These are phyloP conservation scores for Meiosimyza platycephala DNA, from an alignment of 2,888 invertebrate genomes.

Conservation along the genomic window DNA sequence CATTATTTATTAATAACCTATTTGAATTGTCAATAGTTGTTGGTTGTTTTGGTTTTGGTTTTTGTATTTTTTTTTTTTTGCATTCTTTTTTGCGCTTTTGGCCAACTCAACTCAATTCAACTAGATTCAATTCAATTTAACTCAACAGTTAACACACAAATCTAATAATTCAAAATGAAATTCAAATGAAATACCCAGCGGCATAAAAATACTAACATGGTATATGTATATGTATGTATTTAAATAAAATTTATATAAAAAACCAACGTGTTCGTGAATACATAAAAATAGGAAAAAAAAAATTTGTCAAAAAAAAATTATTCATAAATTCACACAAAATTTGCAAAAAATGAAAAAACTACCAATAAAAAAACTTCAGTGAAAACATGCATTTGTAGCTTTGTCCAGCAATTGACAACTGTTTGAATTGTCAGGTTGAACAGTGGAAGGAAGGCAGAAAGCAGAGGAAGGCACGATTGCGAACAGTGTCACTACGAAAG, in stretches of 20 bases:
- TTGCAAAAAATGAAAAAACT: background rate
- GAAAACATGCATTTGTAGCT: too few relatives aligned
- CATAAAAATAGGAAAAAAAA: constrained; percentile 8
- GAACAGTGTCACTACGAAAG: too few relatives aligned
- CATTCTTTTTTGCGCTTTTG: background rate
- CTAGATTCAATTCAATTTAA: constrained; percentile 13
- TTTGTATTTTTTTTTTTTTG: too few relatives aligned
- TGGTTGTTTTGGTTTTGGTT: too few relatives aligned
- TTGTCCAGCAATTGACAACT: too few relatives aligned
- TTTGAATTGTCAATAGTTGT: constrained; percentile 22
- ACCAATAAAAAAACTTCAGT: background rate
- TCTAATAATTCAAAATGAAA: constrained; percentile 25
- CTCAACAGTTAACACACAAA: constrained; percentile 28
- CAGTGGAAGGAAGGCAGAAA: too few relatives aligned
- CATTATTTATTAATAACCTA: constrained; percentile 34
- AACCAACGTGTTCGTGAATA: too few relatives aligned
- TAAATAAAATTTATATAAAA: too few relatives aligned
- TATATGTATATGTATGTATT: too few relatives aligned
- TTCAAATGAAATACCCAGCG: constrained; percentile 19
- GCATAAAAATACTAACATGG: too few relatives aligned
- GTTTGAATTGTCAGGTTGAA: too few relatives aligned
- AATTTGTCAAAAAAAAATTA: constrained; percentile 6
- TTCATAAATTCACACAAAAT: constrained; percentile 30
- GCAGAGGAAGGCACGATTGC: too few relatives aligned
- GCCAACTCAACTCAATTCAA: constrained; percentile 4